Evolutionary conservation across 2,888 invertebrate species (phyloP).

Genomic region (Caenorhabditis drosophilae): DNA sequence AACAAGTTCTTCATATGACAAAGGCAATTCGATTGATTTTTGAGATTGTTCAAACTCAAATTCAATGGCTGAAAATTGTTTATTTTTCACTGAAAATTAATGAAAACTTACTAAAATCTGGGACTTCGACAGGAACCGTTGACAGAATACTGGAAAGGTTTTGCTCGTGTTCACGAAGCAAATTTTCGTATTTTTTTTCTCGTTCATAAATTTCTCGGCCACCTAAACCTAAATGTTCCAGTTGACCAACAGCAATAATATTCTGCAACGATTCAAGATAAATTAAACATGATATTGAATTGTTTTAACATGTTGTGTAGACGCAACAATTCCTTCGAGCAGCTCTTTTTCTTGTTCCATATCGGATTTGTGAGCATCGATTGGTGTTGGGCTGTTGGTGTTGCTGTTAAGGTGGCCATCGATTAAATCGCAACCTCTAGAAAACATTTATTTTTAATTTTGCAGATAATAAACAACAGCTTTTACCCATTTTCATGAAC

Average conservation of each 20-base stretch:
- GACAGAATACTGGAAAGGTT: constrained; percentile 2
- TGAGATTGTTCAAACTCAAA: constrained; percentile 13
- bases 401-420: no score
- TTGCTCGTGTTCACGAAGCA: not conserved
- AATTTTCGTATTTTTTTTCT: not conserved
- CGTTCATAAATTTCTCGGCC: not conserved
- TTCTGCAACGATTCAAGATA: constrained; percentile 15
- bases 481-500: constrained; percentile 6
- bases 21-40: constrained; percentile 18
- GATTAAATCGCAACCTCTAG: constrained; percentile 11
- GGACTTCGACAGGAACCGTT: not conserved
- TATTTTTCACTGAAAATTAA: not conserved
- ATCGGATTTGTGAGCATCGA: constrained; percentile 5
- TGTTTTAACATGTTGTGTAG: constrained; percentile 24
- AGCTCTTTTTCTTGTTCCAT: constrained; percentile 21
- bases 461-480: no score
- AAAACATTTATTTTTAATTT: no score
- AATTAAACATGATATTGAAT: no score
- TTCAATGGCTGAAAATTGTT: constrained; percentile 11
- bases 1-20: constrained; percentile 15
- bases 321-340: constrained; percentile 29
- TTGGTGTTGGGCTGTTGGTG: constrained; percentile 3
- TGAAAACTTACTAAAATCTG: not conserved
- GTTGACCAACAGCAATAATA: constrained; percentile 36
- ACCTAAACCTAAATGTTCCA: constrained; percentile 5